Percentiles rank a stretch among this genome's conserved stretches.
Evolutionary conservation across 1,140 invertebrate genomes (phyloP).

Genomic region (Cheumatopsyche charites): DNA sequence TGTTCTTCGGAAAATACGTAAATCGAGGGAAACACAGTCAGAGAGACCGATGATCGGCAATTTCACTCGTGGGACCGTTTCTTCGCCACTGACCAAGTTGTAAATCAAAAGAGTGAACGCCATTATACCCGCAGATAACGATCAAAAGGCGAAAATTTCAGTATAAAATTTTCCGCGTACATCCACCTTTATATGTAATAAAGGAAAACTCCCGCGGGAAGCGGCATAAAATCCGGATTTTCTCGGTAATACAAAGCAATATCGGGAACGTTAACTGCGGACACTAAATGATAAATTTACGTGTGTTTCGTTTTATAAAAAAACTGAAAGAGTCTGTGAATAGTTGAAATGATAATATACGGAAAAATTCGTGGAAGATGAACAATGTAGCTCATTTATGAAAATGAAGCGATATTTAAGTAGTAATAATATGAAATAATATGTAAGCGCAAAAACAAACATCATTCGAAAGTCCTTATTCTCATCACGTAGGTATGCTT

Average conservation of each 20-base stretch:
- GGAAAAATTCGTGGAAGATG: no score
- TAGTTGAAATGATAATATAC: no score
- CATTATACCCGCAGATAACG: background rate
- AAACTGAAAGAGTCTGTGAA: no score
- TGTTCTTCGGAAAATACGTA: background rate
- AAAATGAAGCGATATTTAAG: no score
- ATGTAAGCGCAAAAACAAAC: no score
- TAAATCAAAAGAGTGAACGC: constrained; percentile 2
- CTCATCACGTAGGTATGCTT: no score
- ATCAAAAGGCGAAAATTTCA: constrained; percentile 19
- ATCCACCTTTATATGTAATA: constrained; percentile 3
- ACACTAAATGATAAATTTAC: constrained; percentile 18
- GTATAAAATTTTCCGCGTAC: constrained; percentile 11
- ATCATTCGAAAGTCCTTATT: no score
- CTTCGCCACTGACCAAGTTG: background rate
- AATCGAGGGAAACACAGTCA: background rate
- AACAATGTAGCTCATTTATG: no score
- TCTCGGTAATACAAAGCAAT: constrained; percentile 4
- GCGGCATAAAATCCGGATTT: constrained; percentile 10
- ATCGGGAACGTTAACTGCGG: background rate
- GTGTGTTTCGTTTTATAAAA: no score
- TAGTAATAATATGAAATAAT: no score
- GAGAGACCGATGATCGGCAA: background rate
- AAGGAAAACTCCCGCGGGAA: background rate
- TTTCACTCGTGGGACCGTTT: background rate